Evolutionary conservation across 2,797 vertebrate genomes (phyloP), one percentile per base, ranked within the genome.

Genomic region (Cryptoprocta ferox): DNA sequence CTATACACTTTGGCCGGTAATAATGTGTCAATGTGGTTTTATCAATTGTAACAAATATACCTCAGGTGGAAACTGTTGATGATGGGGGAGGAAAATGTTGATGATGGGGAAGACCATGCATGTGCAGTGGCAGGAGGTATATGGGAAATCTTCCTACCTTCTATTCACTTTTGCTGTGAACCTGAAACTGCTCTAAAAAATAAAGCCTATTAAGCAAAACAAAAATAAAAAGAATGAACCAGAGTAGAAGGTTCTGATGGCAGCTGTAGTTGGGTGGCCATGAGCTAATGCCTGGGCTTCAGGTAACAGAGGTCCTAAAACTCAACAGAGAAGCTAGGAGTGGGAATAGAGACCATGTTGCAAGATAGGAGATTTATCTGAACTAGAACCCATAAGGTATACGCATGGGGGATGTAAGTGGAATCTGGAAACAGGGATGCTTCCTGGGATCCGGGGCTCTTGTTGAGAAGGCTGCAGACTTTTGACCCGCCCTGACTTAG

Each of bases 391-490:
- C 37, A 56, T 0, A 59, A 1, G 14, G 6, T 35, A 12, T 21
- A 19, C 18, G 26, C 14, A 24, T 1, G 30, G 16, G 28, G 5
- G 6, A 4, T 6, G 50, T 37, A 39, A 3, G 3, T 21, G 12
- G 39, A 12, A 16, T 18, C 1, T 71, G 53, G 68, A 24, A 3
- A n/a, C 4, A 1, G n/a, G 8, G 13, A 2, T 13, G 24, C 48
- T 10, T 70, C 37, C 63, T 32, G 48, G 42, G 65, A 21, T 10
- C 30, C 1, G 28, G 12, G 53, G 19, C 37, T 79, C 61, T 19
- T 12, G 24, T 11, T n/a, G 26, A 63, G 56, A 28, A 68, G 28
- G 28, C 21, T 28, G 48, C 85, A 42, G 24, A 35, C 10, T 30
- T 42, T 9, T 30, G 30, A 14, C 32, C 48, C 15, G 12, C 35